phyloP scores from a whole-genome alignment of 1,140 invertebrate species.

The Mycetomoellerius zeteki region DNA sequence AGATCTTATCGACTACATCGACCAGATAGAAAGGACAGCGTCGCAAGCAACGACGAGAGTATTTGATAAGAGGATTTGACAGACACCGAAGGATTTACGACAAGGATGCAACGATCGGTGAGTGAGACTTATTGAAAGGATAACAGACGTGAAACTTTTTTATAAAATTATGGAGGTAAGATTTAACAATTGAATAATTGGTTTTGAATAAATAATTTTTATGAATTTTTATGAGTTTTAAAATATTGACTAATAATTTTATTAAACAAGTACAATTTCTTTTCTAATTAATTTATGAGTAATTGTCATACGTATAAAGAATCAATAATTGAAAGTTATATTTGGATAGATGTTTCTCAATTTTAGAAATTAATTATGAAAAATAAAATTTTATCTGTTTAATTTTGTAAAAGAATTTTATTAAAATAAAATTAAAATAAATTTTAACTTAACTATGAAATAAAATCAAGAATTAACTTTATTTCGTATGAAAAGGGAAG shows the following conservation, averaged over 20 bases:
- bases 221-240: not conserved
- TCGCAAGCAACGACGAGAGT: not conserved
- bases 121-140: not conserved
- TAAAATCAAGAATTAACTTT: not conserved
- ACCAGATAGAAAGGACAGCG: not conserved
- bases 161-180: not conserved
- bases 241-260: not conserved
- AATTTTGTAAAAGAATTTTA: not conserved
- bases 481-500: not conserved
- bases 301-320: not conserved
- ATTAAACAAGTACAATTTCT: not conserved
- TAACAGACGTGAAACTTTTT: not conserved
- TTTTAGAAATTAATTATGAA: not conserved
- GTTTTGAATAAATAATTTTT: too few relatives aligned
- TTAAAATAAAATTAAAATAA: constrained; percentile 9
- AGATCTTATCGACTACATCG: not conserved
- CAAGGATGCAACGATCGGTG: not conserved
- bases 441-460: not conserved
- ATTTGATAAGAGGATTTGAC: not conserved
- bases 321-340: not conserved
- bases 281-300: not conserved
- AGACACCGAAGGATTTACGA: too few relatives aligned
- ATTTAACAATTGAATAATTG: too few relatives aligned
- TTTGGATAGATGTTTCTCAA: not conserved
- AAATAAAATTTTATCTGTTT: not conserved